Base-by-base conservation (phyloP, 2,113 vertebrate genomes). In the Zootoca vivipara region DNA sequence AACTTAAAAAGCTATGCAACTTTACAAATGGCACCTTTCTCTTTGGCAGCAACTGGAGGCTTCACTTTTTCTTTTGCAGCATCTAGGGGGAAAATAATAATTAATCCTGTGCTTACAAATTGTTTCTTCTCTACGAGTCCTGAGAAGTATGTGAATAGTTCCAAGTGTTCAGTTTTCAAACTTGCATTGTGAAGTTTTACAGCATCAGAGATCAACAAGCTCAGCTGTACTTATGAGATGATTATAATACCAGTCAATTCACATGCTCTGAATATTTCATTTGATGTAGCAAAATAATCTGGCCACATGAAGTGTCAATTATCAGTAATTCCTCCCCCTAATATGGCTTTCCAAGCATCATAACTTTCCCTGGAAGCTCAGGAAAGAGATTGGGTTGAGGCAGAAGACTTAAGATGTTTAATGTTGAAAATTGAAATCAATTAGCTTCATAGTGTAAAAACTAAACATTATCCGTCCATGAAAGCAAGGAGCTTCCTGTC, bases 61-160 rank as follows among this genome's bases (percentile, higher is more conserved):
- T 81, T 90, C 22, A 46, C 28, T 83, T 86, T 82, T 90, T 78
- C 79, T 83, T 86, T 86, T 78, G 73, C 28, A 56, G 13, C 38
- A 33, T 69, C 89, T 90, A 77, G 30, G 5, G 78, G 5, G 42
- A 82, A 40, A 2, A 64, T 16, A 64, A 28, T 64, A 4, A 52
- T 78, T 10, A 75, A 10, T 52, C 46, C 9, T 12, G 10, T 52
- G 46, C 46, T 52, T 52, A 52, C 10, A 10, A 52, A 52, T 12
- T 52, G 46, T 12, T 52, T 52, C 46, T 52, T 52, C 46, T 52
- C 46, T 52, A 52, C 46, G 2, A 52, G 46, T 16, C 65, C 24
- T 67, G 26, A 40, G 33, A 73, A 30, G 73, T 74, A 75, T 40
- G 8, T 77, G 74, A 10, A 46, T 78, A 30, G 10, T 52, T 78